Conservation (phyloP, 2,888 invertebrate genomes). For the Heliconius charithonia region DNA sequence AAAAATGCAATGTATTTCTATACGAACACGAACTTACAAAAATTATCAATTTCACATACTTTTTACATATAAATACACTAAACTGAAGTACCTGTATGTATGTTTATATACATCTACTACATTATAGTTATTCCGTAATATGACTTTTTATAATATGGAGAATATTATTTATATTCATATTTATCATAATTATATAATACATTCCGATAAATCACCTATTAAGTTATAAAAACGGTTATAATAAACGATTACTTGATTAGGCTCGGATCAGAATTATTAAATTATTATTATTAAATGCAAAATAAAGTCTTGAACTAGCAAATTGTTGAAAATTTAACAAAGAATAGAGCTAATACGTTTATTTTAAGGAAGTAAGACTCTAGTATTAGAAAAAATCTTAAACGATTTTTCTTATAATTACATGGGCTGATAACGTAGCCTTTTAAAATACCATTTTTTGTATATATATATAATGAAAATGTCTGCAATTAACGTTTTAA, state of each 20-base stretch:
- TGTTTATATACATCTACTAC: slow-evolving; percentile 19
- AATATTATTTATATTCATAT: neutral
- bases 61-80: slow-evolving; percentile 15
- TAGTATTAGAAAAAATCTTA: neutral
- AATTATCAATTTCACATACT: neutral
- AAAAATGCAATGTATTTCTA: neutral
- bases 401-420: neutral
- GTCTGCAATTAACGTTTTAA: neutral
- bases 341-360: too few species aligned
- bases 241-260: slow-evolving; percentile 59
- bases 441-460: neutral
- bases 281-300: slow-evolving; percentile 72
- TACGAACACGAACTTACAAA: neutral
- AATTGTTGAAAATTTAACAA: slow-evolving; percentile 47
- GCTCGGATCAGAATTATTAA: slow-evolving; percentile 66
- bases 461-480: neutral
- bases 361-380: neutral
- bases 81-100: slow-evolving; percentile 10
- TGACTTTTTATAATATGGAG: neutral
- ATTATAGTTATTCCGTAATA: neutral
- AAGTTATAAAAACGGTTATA: neutral
- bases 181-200: slow-evolving; percentile 9
- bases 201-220: slow-evolving; percentile 15
- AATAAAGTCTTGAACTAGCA: slow-evolving; percentile 56
- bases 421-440: too few species aligned